phyloP scores from a whole-genome alignment of 2,888 invertebrate genomes.

The Volucella inflata region DNA sequence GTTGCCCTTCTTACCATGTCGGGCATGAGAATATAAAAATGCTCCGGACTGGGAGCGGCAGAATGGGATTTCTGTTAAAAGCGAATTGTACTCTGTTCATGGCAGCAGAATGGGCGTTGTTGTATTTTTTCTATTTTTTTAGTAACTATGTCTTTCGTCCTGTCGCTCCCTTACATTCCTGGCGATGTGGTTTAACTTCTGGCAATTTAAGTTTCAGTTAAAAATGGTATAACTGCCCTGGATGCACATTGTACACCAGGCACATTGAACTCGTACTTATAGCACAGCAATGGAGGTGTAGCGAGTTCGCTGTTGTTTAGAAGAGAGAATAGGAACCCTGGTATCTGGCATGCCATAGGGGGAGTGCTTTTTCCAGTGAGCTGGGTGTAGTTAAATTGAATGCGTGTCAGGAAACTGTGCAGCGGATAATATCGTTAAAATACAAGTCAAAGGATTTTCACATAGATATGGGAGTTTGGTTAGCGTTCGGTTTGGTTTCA shows the following conservation, averaged over 20 bases:
- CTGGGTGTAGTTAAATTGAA: constrained; percentile 54
- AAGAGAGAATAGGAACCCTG: neutral
- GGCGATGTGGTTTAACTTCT: constrained; percentile 66
- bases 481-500: neutral
- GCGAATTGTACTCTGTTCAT: constrained; percentile 34
- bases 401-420: constrained; percentile 63
- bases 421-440: constrained; percentile 50
- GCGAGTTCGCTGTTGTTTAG: neutral
- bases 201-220: constrained; percentile 71
- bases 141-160: neutral
- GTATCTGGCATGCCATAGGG: constrained; percentile 50
- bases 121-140: constrained; percentile 19
- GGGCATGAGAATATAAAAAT: constrained; percentile 65
- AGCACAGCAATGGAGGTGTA: constrained; percentile 1
- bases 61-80: constrained; percentile 64
- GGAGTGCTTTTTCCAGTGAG: neutral
- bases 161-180: constrained; percentile 12
- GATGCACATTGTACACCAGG: constrained; percentile 29
- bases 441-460: constrained; percentile 42
- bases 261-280: too few species aligned
- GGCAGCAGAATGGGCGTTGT: constrained; percentile 32
- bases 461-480: constrained; percentile 30
- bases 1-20: constrained; percentile 71
- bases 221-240: constrained; percentile 57
- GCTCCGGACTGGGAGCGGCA: constrained; percentile 23